Percentiles rank a stretch among this genome's conserved stretches.
phyloP scores from a whole-genome alignment of 2,888 invertebrate genomes.

The Endomychus coccineus region DNA sequence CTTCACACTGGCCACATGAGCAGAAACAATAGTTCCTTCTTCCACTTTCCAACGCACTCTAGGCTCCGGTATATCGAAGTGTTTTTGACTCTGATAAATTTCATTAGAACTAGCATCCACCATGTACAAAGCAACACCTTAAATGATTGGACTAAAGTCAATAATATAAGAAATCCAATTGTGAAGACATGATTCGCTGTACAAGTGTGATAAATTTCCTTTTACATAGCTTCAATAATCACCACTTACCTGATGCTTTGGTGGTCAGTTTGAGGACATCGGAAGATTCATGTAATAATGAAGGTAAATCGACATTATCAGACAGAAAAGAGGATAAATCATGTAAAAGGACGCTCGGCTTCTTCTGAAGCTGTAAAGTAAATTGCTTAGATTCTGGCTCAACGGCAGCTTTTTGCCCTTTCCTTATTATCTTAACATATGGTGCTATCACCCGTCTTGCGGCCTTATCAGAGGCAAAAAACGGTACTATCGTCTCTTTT shows the following conservation, averaged over 20 bases:
- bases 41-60: slow-evolving; percentile 53
- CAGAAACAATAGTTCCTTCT: slow-evolving; percentile 50
- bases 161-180: not conserved
- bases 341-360: slow-evolving; percentile 37
- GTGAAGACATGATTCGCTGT: not conserved
- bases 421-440: slow-evolving; percentile 43
- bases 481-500: too few relatives aligned
- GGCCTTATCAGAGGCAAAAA: slow-evolving; percentile 28
- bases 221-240: slow-evolving; percentile 1
- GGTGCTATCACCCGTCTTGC: slow-evolving; percentile 54
- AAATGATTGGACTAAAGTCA: too few relatives aligned
- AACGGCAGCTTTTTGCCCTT: slow-evolving; percentile 28
- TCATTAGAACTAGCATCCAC: slow-evolving; percentile 49
- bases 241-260: slow-evolving; percentile 46
- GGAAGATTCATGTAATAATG: slow-evolving; percentile 51
- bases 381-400: slow-evolving; percentile 31
- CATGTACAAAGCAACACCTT: slow-evolving; percentile 52
- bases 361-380: slow-evolving; percentile 38
- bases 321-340: slow-evolving; percentile 45
- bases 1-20: slow-evolving; percentile 51
- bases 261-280: slow-evolving; percentile 51
- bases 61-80: slow-evolving; percentile 25
- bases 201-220: not conserved
- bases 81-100: slow-evolving; percentile 49
- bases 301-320: slow-evolving; percentile 50